Evolutionary conservation across 2,113 vertebrate genomes (phyloP).

Genomic region (Ariopsis seemanni): DNA sequence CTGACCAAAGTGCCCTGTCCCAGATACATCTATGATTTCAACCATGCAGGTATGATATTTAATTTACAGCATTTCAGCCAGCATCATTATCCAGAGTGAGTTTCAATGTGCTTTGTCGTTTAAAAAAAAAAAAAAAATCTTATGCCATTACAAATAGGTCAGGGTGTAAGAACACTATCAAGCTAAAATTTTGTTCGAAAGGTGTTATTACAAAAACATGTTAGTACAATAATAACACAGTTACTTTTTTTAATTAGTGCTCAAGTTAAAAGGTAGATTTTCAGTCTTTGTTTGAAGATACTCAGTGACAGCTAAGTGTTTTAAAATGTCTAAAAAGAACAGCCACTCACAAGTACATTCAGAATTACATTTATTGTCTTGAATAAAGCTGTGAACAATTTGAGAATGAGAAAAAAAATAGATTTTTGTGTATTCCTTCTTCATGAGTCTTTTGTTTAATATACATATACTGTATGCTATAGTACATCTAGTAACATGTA

Average conservation of each 20-base stretch:
- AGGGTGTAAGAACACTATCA: neutral
- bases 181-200: neutral
- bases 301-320: neutral
- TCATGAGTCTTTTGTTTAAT: neutral
- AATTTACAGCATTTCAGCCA: neutral
- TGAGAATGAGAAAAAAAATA: neutral
- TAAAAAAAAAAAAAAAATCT: neutral
- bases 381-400: neutral
- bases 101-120: no score
- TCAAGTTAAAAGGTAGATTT: neutral
- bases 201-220: neutral
- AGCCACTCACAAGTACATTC: neutral
- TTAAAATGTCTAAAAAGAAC: neutral
- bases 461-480: neutral
- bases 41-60: constrained; percentile 79
- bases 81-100: neutral
- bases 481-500: neutral
- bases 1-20: constrained; percentile 79
- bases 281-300: neutral
- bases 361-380: neutral
- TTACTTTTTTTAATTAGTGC: neutral
- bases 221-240: neutral
- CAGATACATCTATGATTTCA: constrained; percentile 86
- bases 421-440: neutral
- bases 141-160: neutral